Evolutionary conservation across 2,113 vertebrate genomes (phyloP).

Genomic region (Hepsetus odoe): DNA sequence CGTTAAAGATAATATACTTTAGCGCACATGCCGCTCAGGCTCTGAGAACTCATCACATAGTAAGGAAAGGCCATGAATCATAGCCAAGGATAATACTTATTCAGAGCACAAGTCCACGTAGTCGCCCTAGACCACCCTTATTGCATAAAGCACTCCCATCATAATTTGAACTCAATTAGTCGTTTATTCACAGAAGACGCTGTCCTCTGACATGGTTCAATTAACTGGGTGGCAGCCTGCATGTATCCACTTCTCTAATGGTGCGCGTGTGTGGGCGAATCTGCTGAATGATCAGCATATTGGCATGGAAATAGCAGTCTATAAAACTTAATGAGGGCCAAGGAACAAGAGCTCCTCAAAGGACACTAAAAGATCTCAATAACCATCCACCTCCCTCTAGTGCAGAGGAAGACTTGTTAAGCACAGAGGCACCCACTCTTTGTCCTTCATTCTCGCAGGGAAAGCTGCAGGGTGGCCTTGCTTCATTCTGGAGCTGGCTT

Average conservation of each 20-base stretch:
- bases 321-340: slow-evolving; percentile 45
- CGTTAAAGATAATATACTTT: no score
- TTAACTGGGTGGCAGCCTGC: slow-evolving; percentile 29
- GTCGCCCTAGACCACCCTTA: background rate
- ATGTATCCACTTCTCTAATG: background rate
- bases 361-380: slow-evolving; percentile 1
- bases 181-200: slow-evolving; percentile 18
- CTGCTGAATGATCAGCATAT: slow-evolving; percentile 31
- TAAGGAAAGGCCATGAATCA: background rate
- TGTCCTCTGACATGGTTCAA: slow-evolving; percentile 28
- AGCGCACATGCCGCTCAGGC: no score
- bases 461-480: background rate
- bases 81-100: background rate
- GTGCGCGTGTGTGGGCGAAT: background rate
- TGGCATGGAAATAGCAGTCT: slow-evolving; percentile 24
- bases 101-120: background rate
- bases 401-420: background rate
- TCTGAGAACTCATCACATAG: background rate
- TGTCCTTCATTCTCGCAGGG: background rate
- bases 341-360: slow-evolving; percentile 20
- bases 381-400: background rate
- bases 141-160: background rate
- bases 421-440: background rate
- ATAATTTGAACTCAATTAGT: slow-evolving; percentile 48
- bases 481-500: background rate